Conservation (phyloP, 1,140 invertebrate species). For the Calycopis cecrops region DNA sequence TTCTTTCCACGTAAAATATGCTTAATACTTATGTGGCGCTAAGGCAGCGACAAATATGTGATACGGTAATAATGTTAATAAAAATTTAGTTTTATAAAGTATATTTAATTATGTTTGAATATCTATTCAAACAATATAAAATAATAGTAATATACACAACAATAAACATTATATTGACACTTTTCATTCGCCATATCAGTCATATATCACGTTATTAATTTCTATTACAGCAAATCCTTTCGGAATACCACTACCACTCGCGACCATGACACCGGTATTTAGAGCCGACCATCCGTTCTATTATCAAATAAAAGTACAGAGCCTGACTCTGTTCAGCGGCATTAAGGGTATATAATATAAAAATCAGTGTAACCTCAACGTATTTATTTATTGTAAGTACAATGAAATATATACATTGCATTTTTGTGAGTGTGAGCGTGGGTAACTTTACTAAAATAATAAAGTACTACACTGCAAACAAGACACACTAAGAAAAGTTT, state of each 20-base stretch:
- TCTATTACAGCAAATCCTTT: too few species aligned
- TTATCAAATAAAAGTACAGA: not conserved
- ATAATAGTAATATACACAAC: too few species aligned
- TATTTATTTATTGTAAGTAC: not conserved
- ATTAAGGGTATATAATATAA: not conserved
- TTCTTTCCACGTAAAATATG: not conserved
- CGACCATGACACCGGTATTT: not conserved
- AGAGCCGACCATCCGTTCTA: constrained; percentile 14
- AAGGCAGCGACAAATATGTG: not conserved
- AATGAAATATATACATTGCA: too few species aligned
- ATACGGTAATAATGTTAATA: not conserved
- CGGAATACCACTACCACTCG: too few species aligned
- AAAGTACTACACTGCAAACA: too few species aligned
- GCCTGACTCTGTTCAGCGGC: not conserved
- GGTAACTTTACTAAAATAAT: not conserved
- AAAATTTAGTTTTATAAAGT: not conserved
- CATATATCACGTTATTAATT: too few species aligned
- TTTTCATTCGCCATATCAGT: too few species aligned
- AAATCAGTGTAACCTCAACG: not conserved
- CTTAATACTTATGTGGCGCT: not conserved
- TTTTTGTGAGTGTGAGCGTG: too few species aligned
- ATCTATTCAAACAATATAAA: not conserved
- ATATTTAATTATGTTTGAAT: not conserved
- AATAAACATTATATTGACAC: too few species aligned
- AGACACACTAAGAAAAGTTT: not conserved